A percentile compares a stretch with the other conserved stretches of the same genome.
These are phyloP conservation scores for Dipus sagitta DNA, from an alignment of 2,797 vertebrate species.

Conservation along the genomic window DNA sequence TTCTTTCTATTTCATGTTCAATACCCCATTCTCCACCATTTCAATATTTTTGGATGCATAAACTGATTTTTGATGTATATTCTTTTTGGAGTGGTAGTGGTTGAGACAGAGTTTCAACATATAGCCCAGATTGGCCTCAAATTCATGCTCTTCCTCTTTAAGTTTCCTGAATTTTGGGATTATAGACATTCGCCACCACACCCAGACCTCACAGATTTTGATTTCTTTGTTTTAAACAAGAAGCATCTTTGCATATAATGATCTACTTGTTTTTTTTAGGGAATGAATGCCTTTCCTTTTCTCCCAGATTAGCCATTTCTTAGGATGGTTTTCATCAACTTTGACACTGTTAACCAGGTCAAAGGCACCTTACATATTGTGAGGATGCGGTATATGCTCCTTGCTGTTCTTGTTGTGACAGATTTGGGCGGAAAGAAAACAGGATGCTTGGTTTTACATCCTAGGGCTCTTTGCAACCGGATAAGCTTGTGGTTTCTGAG, in stretches of 20 bases:
- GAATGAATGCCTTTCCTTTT: background rate
- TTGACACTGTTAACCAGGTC: background rate
- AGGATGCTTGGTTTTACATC: background rate
- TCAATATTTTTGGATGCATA: background rate
- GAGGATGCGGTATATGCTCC: background rate
- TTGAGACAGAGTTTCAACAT: background rate
- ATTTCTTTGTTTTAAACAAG: background rate
- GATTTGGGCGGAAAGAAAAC: conserved; percentile 7
- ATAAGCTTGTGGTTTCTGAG: conserved; percentile 24
- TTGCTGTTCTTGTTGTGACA: background rate
- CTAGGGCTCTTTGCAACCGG: conserved; percentile 16
- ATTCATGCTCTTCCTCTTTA: background rate
- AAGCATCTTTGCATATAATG: conserved; percentile 42
- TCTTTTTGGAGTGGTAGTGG: background rate
- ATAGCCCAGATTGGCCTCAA: background rate
- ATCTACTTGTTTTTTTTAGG: conserved; percentile 10
- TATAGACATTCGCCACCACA: background rate
- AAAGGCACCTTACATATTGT: background rate
- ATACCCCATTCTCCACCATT: background rate
- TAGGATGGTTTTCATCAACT: conserved; percentile 4
- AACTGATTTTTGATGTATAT: background rate
- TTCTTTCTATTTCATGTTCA: conserved; percentile 3
- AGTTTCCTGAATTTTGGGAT: background rate
- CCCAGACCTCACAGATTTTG: background rate
- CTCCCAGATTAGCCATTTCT: background rate